phyloP scores from a whole-genome alignment of 1,140 invertebrate species.

The Papilio polyxenes region DNA sequence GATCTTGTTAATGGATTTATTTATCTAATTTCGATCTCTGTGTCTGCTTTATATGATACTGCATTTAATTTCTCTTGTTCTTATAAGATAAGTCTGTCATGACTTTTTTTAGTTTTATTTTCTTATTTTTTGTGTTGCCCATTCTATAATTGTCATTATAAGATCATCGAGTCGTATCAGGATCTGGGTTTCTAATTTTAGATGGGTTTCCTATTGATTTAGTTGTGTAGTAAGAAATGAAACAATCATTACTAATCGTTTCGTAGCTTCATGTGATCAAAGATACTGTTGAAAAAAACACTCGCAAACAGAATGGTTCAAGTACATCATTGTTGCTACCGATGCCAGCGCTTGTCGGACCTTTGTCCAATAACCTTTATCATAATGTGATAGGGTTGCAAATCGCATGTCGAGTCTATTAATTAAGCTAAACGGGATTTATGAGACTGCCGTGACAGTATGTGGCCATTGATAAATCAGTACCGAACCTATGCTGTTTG shows the following conservation, averaged over 20 bases:
- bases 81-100: too few species aligned
- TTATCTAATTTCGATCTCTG: too few species aligned
- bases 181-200: background rate
- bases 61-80: too few species aligned
- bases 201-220: background rate
- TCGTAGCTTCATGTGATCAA: conserved; percentile 45
- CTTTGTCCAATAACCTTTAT: conserved; percentile 48
- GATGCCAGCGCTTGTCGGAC: conserved; percentile 50
- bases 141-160: too few species aligned
- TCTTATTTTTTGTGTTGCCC: too few species aligned
- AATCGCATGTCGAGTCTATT: conserved; percentile 41
- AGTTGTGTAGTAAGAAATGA: background rate
- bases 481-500: conserved; percentile 38
- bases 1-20: background rate
- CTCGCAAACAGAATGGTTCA: conserved; percentile 67
- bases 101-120: too few species aligned
- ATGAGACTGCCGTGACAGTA: conserved; percentile 44
- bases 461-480: conserved; percentile 56
- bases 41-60: too few species aligned
- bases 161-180: background rate
- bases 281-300: conserved; percentile 70
- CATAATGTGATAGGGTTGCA: conserved; percentile 29
- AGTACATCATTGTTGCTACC: conserved; percentile 68
- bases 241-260: conserved; percentile 41
- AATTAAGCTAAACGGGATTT: conserved; percentile 55